Evolutionary conservation across 2,113 vertebrate genomes (phyloP), one percentile per base, ranked within the genome.

Genomic region (Parus major): DNA sequence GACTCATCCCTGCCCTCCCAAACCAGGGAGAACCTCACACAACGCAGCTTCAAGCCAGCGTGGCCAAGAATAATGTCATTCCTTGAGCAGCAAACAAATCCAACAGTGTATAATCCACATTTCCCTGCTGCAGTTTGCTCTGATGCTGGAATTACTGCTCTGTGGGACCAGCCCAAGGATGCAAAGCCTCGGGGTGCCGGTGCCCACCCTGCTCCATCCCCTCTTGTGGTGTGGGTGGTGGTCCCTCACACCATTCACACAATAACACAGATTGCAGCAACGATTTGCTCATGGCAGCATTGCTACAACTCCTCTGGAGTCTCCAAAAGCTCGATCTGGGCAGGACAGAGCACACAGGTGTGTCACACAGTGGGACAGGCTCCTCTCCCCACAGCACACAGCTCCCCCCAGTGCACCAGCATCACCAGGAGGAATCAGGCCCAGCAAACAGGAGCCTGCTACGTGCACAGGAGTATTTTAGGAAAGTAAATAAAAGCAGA

Each of bases 251-350:
- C 72, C 6, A 46, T 15, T 15, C 72, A 39, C 72, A 69, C 39
- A 12, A 4, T 0, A 22, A 29, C 56, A n/a, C 15, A 28, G 33
- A 22, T 27, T 59, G n/a, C 64, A 79, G 36, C 52, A 14, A 7
- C 0, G 15, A 16, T 44, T 50, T 47, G 15, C 35, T 36, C 2
- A 0, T 17, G n/a, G 10, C 36, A 31, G 16, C 0, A 4, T 21
- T 49, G 28, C n/a, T 17, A 35, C 19, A 80, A 35, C 12, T 14
- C 36, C 31, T 52, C 8, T 52, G 9, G 2, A 31, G 17, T 2
- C 22, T 31, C 8, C 44, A 15, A 29, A 28, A 64, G 12, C 19
- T 73, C 55, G 1, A 36, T 56, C 19, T 28, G 20, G 31, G 10
- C 49, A 22, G 7, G 42, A 59, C n/a, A 78, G 60, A 3, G 5